phyloP scores from a whole-genome alignment of 2,797 vertebrate genomes.

The Scomberomorus guttatus region DNA sequence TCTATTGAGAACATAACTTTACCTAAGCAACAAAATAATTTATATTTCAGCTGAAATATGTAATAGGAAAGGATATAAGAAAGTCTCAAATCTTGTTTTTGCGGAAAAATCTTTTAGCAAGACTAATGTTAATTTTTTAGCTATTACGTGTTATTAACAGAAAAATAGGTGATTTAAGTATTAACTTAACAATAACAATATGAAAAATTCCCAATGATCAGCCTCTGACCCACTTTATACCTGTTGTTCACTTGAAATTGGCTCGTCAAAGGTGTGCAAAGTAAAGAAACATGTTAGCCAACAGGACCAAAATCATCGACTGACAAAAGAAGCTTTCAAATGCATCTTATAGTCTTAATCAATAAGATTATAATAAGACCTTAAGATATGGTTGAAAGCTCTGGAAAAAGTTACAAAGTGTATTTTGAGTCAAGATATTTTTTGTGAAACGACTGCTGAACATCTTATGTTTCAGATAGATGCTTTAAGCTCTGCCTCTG shows the following conservation, averaged over 20 bases:
- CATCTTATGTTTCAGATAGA: not conserved
- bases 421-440: too few species aligned
- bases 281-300: not conserved
- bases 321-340: too few species aligned
- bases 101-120: too few species aligned
- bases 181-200: not conserved
- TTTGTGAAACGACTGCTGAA: too few species aligned
- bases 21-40: not conserved
- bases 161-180: not conserved
- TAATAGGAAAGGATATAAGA: not conserved
- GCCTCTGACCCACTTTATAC: not conserved
- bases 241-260: not conserved
- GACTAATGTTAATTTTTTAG: not conserved
- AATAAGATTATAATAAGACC: not conserved
- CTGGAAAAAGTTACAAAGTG: too few species aligned
- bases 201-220: not conserved
- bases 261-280: too few species aligned
- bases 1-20: not conserved
- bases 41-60: not conserved
- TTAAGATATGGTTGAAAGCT: not conserved
- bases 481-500: not conserved
- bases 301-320: too few species aligned
- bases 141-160: not conserved
- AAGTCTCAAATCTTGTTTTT: too few species aligned
- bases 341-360: not conserved